These are phyloP conservation scores for Austrofundulus limnaeus DNA, from an alignment of 2,113 vertebrate genomes.

Conservation along the genomic window DNA sequence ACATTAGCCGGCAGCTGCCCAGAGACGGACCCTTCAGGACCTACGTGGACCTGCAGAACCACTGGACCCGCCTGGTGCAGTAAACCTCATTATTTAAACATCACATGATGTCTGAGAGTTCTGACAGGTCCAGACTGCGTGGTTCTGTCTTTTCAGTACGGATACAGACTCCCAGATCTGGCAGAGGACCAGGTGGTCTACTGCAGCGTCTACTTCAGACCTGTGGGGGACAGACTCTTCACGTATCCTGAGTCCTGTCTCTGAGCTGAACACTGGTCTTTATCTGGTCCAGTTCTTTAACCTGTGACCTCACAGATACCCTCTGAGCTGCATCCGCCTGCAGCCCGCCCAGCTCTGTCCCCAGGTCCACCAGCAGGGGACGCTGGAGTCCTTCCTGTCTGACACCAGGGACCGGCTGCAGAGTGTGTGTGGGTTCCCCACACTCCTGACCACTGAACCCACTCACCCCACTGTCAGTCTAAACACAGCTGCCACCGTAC, in stretches of 20 bases:
- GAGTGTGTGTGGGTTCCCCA: constrained; percentile 84
- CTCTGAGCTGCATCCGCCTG: constrained; percentile 87
- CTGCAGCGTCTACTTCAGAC: constrained; percentile 87
- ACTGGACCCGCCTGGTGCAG: constrained; percentile 84
- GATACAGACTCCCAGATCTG: constrained; percentile 86
- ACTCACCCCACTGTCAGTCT: constrained; percentile 74
- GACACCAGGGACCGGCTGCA: constrained; percentile 77
- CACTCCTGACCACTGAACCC: constrained; percentile 80
- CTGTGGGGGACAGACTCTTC: constrained; percentile 81
- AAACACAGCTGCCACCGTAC: constrained; percentile 44
- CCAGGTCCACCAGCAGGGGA: constrained; percentile 76
- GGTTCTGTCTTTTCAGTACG: constrained; percentile 80
- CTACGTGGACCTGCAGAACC: constrained; percentile 83
- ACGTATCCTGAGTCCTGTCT: constrained; percentile 81
- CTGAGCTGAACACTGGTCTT: too few relatives aligned
- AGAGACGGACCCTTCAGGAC: constrained; percentile 83
- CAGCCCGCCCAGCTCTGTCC: constrained; percentile 85
- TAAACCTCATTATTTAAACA: background rate
- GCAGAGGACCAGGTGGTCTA: constrained; percentile 75
- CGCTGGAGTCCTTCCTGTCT: constrained; percentile 80
- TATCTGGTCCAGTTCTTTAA: background rate
- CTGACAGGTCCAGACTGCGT: background rate
- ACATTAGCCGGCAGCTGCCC: constrained; percentile 79
- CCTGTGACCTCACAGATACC: constrained; percentile 82
- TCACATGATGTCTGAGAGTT: background rate